Base-by-base conservation (phyloP, 2,113 vertebrate species). In the Brachionichthys hirsutus region DNA sequence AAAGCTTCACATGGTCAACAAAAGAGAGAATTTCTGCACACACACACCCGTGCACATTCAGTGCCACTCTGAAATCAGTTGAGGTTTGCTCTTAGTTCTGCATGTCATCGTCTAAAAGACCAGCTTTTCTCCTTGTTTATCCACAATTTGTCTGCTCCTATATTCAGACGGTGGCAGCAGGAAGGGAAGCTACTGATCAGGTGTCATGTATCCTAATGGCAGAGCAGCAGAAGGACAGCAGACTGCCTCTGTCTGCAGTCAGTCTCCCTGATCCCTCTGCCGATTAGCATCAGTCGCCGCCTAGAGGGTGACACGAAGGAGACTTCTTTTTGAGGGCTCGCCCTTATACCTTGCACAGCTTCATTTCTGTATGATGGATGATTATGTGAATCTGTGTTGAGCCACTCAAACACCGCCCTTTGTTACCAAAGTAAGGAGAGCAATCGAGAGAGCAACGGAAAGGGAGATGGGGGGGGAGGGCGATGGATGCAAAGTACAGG, bases 381-480 rank as follows among this genome's bases (percentile, higher is more conserved):
- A 77, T 67, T 50, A 8, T n/a, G 47, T 67, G 64, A 54, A 19
- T 63, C 51, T 59, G 50, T 54, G 55, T 69, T 54, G 83, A 36
- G 80, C 66, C 55, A 20, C 78, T 77, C 69, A 58, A 67, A 76
- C 77, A 42, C 50, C 73, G 44, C 64, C 40, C 64, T 85, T 81
- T 85, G 80, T 78, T 63, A 63, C 59, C 2, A 11, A 74, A 74
- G 82, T 70, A 77, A 78, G 62, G 64, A 76, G 67, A 67, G 56
- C 12, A 46, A 45, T 61, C 64, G 6, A 53, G 49, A 62, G 56
- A 48, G n/a, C 52, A 18, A 49, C 4, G 56, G 14, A 57, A 19
- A 46, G 35, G 53, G 50, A 36, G n/a, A n/a, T 18, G 8, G 24
- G 24, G 42, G 40, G 69, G 61, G 78, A 45, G 55, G 59, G 68